Evolutionary conservation across 2,113 vertebrate genomes (phyloP).

Genomic region (Sakesphorus luctuosus): DNA sequence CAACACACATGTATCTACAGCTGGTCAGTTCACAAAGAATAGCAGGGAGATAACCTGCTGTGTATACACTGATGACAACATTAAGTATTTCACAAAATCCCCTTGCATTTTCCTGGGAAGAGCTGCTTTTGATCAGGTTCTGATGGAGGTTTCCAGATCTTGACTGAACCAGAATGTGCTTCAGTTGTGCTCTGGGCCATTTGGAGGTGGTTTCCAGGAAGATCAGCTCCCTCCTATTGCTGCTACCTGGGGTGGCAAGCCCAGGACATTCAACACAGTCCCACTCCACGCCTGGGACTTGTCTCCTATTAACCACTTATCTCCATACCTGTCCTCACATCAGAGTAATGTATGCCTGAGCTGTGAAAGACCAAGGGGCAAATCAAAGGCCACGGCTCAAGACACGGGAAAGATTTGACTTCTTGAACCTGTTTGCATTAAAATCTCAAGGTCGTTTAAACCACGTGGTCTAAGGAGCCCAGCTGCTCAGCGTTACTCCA

Average conservation of each 20-base stretch:
- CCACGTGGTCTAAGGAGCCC: background rate
- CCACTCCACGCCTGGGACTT: background rate
- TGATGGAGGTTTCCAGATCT: background rate
- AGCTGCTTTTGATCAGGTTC: background rate
- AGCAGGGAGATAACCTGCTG: background rate
- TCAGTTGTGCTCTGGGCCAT: background rate
- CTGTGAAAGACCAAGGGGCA: background rate
- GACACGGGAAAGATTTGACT: background rate
- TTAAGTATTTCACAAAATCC: background rate
- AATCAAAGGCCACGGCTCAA: background rate
- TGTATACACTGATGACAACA: background rate
- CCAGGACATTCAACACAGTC: accelerated
- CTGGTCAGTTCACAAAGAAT: background rate
- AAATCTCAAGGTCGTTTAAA: background rate
- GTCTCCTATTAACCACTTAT: background rate
- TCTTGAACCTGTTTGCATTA: background rate
- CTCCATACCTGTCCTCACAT: background rate
- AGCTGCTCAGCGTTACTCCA: background rate
- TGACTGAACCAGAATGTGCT: background rate
- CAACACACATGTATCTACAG: background rate
- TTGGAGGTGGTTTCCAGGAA: background rate
- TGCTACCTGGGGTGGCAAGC: background rate
- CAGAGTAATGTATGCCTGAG: accelerated
- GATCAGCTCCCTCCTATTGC: background rate
- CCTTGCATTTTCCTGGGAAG: background rate